A percentile compares a stretch with the other conserved stretches of the same genome.
Conservation (phyloP, 2,113 vertebrate species). For the Eurystomus gularis region DNA sequence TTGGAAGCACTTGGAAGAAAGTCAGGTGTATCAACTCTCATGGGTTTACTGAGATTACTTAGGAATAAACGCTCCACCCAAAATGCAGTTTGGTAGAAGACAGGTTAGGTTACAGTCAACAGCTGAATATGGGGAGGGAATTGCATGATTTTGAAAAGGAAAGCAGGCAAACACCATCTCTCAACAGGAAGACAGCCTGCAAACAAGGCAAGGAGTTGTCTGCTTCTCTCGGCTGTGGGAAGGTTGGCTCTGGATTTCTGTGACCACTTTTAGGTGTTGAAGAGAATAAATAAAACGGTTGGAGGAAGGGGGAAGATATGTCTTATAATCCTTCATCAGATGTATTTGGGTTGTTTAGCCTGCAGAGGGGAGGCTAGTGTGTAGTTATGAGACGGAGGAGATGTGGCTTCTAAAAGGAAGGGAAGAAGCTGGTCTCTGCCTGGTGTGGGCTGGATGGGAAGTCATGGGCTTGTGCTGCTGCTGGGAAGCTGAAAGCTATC, state of each 20-base stretch:
- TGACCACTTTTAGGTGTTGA: neutral
- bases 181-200: neutral
- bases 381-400: neutral
- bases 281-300: neutral
- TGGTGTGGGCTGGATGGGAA: neutral
- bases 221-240: neutral
- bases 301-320: neutral
- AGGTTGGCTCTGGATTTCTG: neutral
- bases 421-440: neutral
- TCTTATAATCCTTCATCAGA: neutral
- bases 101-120: neutral
- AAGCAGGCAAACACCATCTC: neutral
- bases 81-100: neutral
- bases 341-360: neutral
- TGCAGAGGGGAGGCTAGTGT: neutral
- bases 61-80: neutral
- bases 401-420: neutral
- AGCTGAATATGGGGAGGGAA: neutral
- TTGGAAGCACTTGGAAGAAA: neutral
- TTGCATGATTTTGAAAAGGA: neutral
- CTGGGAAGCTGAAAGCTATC: neutral
- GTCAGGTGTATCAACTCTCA: neutral
- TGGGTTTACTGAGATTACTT: neutral
- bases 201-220: neutral
- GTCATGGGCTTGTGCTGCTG: neutral